phyloP scores from a whole-genome alignment of 2,888 invertebrate species.

The Allolobophora icterica region DNA sequence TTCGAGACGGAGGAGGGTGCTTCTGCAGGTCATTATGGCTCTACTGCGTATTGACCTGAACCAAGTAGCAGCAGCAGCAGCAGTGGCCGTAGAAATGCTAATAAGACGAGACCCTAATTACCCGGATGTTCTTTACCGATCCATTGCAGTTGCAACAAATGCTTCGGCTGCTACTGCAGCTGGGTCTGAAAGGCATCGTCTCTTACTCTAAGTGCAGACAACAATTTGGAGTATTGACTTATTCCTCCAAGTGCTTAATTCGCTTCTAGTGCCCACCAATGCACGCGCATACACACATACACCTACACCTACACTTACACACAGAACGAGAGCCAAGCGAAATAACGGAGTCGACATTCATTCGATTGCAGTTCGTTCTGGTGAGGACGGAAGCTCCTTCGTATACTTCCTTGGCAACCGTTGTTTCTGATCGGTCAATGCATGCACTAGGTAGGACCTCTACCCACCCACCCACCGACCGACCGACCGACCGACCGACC shows the following conservation, averaged over 20 bases:
- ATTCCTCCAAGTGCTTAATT: not conserved
- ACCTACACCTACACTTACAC: not conserved
- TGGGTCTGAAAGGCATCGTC: not conserved
- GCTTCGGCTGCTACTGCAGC: not conserved
- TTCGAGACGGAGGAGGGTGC: not conserved
- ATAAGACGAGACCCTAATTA: not conserved
- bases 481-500: not conserved
- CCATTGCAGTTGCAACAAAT: not conserved
- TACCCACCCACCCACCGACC: not conserved
- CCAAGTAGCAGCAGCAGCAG: not conserved
- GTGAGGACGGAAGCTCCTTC: not conserved
- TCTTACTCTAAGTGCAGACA: not conserved
- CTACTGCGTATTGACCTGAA: constrained; percentile 3
- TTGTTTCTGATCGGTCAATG: not conserved
- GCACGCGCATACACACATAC: not conserved
- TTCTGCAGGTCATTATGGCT: not conserved
- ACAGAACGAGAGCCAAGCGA: not conserved
- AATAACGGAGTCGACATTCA: not conserved
- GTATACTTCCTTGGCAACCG: not conserved
- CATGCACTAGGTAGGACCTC: not conserved
- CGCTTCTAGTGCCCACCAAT: not conserved
- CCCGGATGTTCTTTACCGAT: not conserved
- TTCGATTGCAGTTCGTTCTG: not conserved
- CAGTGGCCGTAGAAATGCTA: not conserved
- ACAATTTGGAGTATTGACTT: not conserved